These are phyloP conservation scores for Leptinotarsa tumamoca DNA, from an alignment of 2,888 invertebrate genomes.

Conservation along the genomic window DNA sequence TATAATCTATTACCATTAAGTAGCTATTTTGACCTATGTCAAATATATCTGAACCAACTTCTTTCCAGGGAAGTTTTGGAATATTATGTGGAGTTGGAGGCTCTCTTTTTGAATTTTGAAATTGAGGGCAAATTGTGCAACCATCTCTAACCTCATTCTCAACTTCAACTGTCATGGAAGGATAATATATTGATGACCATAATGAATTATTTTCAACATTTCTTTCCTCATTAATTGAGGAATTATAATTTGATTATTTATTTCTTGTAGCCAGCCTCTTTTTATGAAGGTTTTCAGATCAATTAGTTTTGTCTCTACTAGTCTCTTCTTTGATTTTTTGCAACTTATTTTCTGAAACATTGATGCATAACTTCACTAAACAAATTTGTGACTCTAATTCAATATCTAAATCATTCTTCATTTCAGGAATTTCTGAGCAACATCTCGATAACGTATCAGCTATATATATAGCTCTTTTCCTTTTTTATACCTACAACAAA, in stretches of 20 bases:
- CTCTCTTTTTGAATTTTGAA: background rate
- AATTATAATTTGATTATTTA: slow-evolving; percentile 8
- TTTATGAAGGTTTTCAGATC: slow-evolving; percentile 6
- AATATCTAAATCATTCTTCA: slow-evolving; percentile 2
- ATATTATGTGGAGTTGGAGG: slow-evolving; percentile 3
- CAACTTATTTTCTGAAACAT: background rate
- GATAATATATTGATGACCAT: background rate
- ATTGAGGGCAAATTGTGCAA: slow-evolving; percentile 19
- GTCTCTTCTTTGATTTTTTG: slow-evolving; percentile 10
- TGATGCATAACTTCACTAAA: slow-evolving; percentile 12
- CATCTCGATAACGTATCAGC: slow-evolving; percentile 25
- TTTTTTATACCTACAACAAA: background rate
- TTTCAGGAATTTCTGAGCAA: too few species aligned
- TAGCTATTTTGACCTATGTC: slow-evolving; percentile 24
- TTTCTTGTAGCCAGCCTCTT: background rate
- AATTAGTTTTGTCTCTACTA: slow-evolving; percentile 12
- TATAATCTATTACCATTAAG: slow-evolving; percentile 37
- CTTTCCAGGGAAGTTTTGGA: background rate
- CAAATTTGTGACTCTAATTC: slow-evolving; percentile 18
- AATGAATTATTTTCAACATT: slow-evolving; percentile 16
- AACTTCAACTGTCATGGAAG: background rate
- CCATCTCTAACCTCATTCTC: background rate
- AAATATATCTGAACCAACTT: slow-evolving; percentile 36
- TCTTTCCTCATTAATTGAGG: slow-evolving; percentile 1
- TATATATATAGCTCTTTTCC: slow-evolving; percentile 24